phyloP scores from a whole-genome alignment of 2,797 vertebrate genomes.

The Acipenser ruthenus region DNA sequence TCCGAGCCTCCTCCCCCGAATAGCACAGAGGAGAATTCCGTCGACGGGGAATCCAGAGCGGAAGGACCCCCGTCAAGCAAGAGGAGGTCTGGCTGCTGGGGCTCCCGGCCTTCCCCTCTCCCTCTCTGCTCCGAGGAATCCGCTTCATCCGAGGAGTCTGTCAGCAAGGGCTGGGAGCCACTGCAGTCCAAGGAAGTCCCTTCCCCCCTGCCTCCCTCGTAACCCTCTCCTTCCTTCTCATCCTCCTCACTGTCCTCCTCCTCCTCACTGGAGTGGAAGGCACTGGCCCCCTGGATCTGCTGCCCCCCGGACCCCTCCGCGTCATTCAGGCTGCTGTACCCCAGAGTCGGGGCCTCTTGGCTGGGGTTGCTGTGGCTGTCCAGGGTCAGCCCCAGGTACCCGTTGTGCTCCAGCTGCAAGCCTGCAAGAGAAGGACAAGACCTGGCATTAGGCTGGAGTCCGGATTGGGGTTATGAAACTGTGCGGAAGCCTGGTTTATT shows the following conservation, averaged over 20 bases:
- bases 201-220: conserved; percentile 60
- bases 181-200: conserved; percentile 71
- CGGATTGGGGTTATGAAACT: no score
- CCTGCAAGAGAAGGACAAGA: conserved; percentile 47
- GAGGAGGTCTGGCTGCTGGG: no score
- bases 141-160: conserved; percentile 90
- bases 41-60: no score
- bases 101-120: conserved; percentile 7
- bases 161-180: conserved; percentile 80
- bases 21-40: conserved; percentile 12
- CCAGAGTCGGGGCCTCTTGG: conserved; percentile 16
- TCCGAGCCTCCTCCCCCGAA: not conserved
- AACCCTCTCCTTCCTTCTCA: conserved; percentile 51
- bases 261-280: conserved; percentile 87
- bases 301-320: conserved; percentile 21
- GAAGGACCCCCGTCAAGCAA: no score
- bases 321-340: conserved; percentile 20
- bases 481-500: no score
- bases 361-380: conserved; percentile 26
- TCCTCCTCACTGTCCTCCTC: conserved; percentile 57
- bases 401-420: conserved; percentile 43
- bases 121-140: conserved; percentile 36
- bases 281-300: conserved; percentile 49
- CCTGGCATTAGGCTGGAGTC: no score
- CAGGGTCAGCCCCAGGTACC: conserved; percentile 46